phyloP scores from a whole-genome alignment of 2,888 invertebrate genomes.

The Julus scanicus region DNA sequence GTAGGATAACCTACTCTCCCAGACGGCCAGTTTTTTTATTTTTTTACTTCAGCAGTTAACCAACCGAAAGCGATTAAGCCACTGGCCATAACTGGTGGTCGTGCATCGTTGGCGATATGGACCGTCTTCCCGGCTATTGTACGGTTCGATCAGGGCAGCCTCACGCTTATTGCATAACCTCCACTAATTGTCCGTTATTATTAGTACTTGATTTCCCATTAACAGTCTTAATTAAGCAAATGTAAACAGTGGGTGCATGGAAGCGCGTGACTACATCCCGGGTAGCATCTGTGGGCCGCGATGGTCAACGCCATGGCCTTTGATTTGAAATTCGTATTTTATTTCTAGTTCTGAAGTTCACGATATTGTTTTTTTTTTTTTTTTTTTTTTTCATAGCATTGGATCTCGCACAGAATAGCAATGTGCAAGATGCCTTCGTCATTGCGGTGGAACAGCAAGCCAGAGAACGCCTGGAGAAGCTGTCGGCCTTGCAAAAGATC shows the following conservation, averaged over 20 bases:
- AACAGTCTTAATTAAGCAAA: not conserved
- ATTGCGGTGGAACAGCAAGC: slow-evolving; percentile 97
- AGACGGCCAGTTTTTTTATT: not conserved
- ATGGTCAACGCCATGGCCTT: not conserved
- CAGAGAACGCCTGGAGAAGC: slow-evolving; percentile 88
- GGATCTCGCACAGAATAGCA: slow-evolving; percentile 82
- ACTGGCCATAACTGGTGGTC: not conserved
- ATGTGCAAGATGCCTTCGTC: slow-evolving; percentile 96
- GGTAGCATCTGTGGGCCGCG: not conserved
- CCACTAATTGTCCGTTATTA: not conserved
- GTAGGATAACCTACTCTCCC: slow-evolving; percentile 12
- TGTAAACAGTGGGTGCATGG: too few relatives aligned
- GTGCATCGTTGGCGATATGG: not conserved
- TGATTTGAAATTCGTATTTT: not conserved
- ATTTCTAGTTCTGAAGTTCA: not conserved
- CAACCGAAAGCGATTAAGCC: slow-evolving; percentile 20
- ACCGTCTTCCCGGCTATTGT: not conserved
- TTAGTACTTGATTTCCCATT: not conserved
- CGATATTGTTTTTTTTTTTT: not conserved
- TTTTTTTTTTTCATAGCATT: slow-evolving; percentile 74
- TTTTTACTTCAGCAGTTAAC: not conserved
- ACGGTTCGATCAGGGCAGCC: not conserved
- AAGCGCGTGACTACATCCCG: not conserved
- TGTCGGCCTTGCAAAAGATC: slow-evolving; percentile 91
- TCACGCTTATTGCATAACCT: not conserved